Percentiles rank a stretch among this genome's conserved stretches.
These are phyloP conservation scores for Stomatorhinus ivindoensis DNA, from an alignment of 2,113 vertebrate genomes.

Conservation along the genomic window DNA sequence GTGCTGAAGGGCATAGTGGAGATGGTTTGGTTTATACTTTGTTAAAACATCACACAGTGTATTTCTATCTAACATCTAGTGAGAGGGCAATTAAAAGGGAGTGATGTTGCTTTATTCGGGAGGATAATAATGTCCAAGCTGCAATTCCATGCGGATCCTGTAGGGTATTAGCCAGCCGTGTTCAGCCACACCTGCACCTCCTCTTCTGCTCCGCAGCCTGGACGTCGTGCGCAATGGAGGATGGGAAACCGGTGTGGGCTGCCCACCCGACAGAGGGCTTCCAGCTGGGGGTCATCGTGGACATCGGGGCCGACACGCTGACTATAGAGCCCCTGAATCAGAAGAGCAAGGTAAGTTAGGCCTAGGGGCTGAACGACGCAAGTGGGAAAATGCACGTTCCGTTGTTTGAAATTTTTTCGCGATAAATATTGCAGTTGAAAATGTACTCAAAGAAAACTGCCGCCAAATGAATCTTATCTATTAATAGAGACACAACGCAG, in stretches of 20 bases:
- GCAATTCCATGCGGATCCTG: neutral
- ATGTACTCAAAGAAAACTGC: neutral
- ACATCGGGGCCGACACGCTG: slow-evolving; percentile 85
- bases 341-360: slow-evolving; percentile 78
- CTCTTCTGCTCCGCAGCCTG: slow-evolving; percentile 22
- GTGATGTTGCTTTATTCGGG: neutral
- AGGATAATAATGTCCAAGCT: neutral
- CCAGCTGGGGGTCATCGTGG: slow-evolving; percentile 91
- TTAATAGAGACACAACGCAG: neutral
- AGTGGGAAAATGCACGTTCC: neutral
- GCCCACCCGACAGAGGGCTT: slow-evolving; percentile 93
- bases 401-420: neutral
- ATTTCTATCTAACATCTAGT: neutral
- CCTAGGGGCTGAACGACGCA: neutral
- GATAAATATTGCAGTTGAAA: neutral
- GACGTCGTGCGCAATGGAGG: slow-evolving; percentile 74
- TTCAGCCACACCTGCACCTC: too few relatives aligned
- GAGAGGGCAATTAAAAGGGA: neutral
- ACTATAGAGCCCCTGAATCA: slow-evolving; percentile 85
- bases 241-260: slow-evolving; percentile 97
- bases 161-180: neutral
- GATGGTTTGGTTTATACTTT: neutral
- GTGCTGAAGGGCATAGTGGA: neutral
- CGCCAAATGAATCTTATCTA: neutral
- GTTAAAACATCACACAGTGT: too few relatives aligned